Evolutionary conservation across 1,140 invertebrate species (phyloP).

Genomic region (Papilio aristodemus): DNA sequence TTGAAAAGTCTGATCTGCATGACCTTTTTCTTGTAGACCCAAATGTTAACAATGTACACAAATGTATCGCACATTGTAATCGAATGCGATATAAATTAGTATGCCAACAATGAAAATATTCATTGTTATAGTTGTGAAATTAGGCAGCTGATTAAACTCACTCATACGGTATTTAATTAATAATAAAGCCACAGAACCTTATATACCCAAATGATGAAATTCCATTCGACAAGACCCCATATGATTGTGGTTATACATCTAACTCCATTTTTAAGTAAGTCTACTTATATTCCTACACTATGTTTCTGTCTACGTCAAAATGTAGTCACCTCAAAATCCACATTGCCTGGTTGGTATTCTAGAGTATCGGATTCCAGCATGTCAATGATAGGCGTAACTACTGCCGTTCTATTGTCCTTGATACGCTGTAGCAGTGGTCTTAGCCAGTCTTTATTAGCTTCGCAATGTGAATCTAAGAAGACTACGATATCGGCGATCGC

Average conservation of each 20-base stretch:
- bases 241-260: neutral
- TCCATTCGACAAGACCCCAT: neutral
- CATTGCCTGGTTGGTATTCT: slow-evolving; percentile 83
- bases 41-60: slow-evolving; percentile 3
- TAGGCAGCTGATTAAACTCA: slow-evolving; percentile 3
- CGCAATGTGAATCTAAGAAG: slow-evolving; percentile 97
- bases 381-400: slow-evolving; percentile 88
- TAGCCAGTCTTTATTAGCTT: slow-evolving; percentile 89
- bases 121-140: slow-evolving; percentile 1
- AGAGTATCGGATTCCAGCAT: slow-evolving; percentile 90
- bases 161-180: neutral
- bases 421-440: slow-evolving; percentile 93
- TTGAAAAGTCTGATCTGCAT: too few species aligned
- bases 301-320: neutral
- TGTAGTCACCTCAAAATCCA: slow-evolving; percentile 85
- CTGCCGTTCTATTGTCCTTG: slow-evolving; percentile 87
- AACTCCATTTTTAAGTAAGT: neutral
- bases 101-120: neutral
- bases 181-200: neutral
- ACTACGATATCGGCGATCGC: slow-evolving; percentile 91
- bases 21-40: neutral
- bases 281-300: slow-evolving; percentile 14
- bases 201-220: neutral
- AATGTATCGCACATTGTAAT: neutral
- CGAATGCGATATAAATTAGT: slow-evolving; percentile 5